Conservation (phyloP, 2,888 invertebrate species). For the Rhimphoctona megacephalus region DNA sequence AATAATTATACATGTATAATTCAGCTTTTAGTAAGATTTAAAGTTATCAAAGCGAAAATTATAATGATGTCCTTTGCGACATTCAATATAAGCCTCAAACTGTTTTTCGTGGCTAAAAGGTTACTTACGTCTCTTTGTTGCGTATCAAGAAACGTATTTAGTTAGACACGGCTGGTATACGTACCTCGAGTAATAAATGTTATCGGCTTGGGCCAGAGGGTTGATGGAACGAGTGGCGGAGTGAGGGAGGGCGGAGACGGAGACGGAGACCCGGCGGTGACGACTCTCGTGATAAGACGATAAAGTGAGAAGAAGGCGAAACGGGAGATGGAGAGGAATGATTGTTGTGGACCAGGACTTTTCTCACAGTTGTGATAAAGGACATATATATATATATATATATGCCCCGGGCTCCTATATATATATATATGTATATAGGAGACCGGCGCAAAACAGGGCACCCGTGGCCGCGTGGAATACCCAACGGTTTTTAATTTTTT, state of each 20-base stretch:
- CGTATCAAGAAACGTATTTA: constrained; percentile 47
- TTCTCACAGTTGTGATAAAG: constrained; percentile 44
- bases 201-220: constrained; percentile 56
- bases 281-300: constrained; percentile 78
- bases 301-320: constrained; percentile 74
- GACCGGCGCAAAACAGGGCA: too few species aligned
- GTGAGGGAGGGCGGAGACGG: constrained; percentile 11
- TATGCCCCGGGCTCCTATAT: too few species aligned
- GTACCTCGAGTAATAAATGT: constrained; percentile 64
- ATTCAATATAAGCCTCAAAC: background rate
- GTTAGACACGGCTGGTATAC: constrained; percentile 16
- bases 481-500: too few species aligned
- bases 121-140: constrained; percentile 50
- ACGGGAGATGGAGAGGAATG: constrained; percentile 61
- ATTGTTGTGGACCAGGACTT: constrained; percentile 56
- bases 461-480: too few species aligned
- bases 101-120: constrained; percentile 35
- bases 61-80: background rate
- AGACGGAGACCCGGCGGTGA: constrained; percentile 63
- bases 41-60: background rate
- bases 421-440: too few species aligned
- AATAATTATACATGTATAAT: background rate
- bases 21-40: background rate
- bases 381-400: too few species aligned
- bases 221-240: constrained; percentile 20